Percentiles rank a stretch among this genome's conserved stretches.
phyloP scores from a whole-genome alignment of 37 sponge, comb jelly and placozoan genomes.

The Ephydatia muelleri region DNA sequence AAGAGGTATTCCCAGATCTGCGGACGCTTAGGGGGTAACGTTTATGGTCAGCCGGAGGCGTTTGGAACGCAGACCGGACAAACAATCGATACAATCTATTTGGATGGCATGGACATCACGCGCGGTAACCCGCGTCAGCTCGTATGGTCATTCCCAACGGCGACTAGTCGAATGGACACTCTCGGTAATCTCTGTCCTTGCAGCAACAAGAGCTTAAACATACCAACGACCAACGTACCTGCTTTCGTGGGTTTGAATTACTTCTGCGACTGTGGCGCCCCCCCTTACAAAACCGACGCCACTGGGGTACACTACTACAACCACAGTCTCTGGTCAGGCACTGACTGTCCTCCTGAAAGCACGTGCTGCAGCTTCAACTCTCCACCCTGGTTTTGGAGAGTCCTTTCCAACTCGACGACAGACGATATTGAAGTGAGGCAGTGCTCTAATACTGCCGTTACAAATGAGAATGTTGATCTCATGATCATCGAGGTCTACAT shows the following conservation, averaged over 20 bases:
- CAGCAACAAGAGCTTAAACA: not conserved
- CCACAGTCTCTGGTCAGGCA: constrained; percentile 68
- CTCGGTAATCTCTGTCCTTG: not conserved
- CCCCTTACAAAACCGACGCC: no score
- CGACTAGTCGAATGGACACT: not conserved
- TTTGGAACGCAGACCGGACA: not conserved
- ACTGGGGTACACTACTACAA: no score
- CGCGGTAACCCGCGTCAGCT: constrained; percentile 27
- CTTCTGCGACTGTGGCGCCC: constrained; percentile 15
- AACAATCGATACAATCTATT: not conserved
- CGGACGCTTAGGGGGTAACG: constrained; percentile 17
- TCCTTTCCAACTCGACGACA: constrained; percentile 6
- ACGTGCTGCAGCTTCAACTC: constrained; percentile 41
- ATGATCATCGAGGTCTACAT: not conserved
- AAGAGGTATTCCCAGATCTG: constrained; percentile 23
- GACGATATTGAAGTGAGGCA: constrained; percentile 55
- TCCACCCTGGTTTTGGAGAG: constrained; percentile 59
- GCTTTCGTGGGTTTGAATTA: constrained; percentile 15
- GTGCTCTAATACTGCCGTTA: constrained; percentile 15
- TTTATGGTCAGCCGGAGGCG: constrained; percentile 1
- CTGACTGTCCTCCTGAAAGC: constrained; percentile 45
- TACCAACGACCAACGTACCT: not conserved
- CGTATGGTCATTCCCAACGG: constrained; percentile 28
- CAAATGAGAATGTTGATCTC: not conserved
- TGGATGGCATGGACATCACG: constrained; percentile 35